These are phyloP conservation scores for Crambe crambe DNA, from an alignment of 37 sponge, comb jelly and placozoan genomes.

Conservation along the genomic window DNA sequence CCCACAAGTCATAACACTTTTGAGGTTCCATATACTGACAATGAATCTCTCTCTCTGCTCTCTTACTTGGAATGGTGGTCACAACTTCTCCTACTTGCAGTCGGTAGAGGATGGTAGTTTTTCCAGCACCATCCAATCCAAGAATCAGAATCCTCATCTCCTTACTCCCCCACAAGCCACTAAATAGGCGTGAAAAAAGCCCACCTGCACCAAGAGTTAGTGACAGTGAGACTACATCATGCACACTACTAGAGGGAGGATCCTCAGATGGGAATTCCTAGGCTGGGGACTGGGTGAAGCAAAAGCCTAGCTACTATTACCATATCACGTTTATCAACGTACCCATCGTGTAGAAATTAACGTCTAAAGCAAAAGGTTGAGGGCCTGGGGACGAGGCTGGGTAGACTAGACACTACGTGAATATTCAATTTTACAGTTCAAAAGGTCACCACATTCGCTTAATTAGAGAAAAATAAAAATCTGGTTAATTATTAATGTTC, in stretches of 20 bases:
- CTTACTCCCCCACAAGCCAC: conserved; percentile 90
- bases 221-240: too few species aligned
- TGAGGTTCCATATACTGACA: not conserved
- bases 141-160: conserved; percentile 92
- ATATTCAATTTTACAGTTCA: not conserved
- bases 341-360: too few species aligned
- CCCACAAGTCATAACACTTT: not conserved
- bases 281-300: too few species aligned
- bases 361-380: too few species aligned
- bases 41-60: not conserved
- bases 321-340: too few species aligned
- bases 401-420: too few species aligned
- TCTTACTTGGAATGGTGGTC: conserved; percentile 98
- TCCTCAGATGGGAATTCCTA: too few species aligned
- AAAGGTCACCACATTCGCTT: not conserved
- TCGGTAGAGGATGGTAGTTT: conserved; percentile 98
- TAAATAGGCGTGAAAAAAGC: conserved; percentile 89
- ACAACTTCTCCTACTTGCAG: conserved; percentile 99
- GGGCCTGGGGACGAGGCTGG: too few species aligned
- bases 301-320: too few species aligned
- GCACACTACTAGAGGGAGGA: too few species aligned
- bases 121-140: conserved; percentile 99
- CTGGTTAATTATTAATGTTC: not conserved
- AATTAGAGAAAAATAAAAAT: not conserved
- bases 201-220: conserved; percentile 68